A percentile compares a stretch with the other conserved stretches of the same genome.
These are phyloP conservation scores for Cylindroiulus punctatus DNA, from an alignment of 2,888 invertebrate species.

Conservation along the genomic window DNA sequence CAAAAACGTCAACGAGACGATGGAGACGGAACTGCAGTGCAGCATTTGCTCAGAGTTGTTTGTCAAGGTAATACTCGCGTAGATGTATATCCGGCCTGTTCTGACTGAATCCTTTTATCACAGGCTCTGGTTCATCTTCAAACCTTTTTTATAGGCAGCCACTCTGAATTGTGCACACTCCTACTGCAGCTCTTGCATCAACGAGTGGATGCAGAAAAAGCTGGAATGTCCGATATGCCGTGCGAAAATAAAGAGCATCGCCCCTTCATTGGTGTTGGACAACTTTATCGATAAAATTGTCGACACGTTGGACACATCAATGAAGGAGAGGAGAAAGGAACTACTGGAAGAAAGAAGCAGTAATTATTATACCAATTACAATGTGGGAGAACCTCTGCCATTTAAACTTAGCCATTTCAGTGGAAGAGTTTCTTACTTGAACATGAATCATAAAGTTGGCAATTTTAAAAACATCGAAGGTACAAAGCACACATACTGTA, in stretches of 20 bases:
- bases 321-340: constrained; percentile 31
- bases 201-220: constrained; percentile 76
- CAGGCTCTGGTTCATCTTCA: background rate
- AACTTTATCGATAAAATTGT: constrained; percentile 71
- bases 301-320: background rate
- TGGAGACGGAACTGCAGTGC: constrained; percentile 79
- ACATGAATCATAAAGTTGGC: too few relatives aligned
- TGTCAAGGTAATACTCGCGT: constrained; percentile 69
- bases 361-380: background rate
- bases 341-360: constrained; percentile 40
- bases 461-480: too few relatives aligned
- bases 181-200: constrained; percentile 78
- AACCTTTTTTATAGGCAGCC: constrained; percentile 68
- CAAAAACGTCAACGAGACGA: constrained; percentile 63
- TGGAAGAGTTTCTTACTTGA: too few relatives aligned
- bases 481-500: too few relatives aligned
- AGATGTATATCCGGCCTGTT: too few relatives aligned
- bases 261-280: constrained; percentile 75
- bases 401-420: too few relatives aligned
- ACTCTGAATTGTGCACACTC: constrained; percentile 80
- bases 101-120: background rate
- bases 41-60: constrained; percentile 81
- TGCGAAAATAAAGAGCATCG: constrained; percentile 69
- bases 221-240: constrained; percentile 79
- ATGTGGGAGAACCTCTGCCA: background rate